A percentile compares a stretch with the other conserved stretches of the same genome.
These are phyloP conservation scores for Lepidurus couesii DNA, from an alignment of 1,140 invertebrate genomes.

Conservation along the genomic window DNA sequence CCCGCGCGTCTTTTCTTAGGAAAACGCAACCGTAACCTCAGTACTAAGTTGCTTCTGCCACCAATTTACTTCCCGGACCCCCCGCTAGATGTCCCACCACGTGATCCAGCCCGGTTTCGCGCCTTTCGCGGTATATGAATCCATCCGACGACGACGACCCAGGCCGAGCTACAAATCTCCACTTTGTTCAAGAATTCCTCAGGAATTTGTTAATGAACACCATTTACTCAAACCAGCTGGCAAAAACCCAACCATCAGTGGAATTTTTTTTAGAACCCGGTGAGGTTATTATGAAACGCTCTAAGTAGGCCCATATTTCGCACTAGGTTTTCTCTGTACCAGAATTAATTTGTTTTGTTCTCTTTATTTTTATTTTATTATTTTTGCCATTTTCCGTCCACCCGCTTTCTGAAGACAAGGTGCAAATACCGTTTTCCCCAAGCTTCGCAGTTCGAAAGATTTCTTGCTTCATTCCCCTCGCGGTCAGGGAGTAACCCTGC, in stretches of 20 bases:
- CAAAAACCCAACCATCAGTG: too few relatives aligned
- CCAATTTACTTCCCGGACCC: background rate
- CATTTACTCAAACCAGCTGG: too few relatives aligned
- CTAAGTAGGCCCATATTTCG: too few relatives aligned
- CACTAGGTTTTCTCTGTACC: background rate
- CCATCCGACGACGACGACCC: background rate
- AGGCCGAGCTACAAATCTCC: too few relatives aligned
- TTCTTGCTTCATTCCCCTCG: slow-evolving; percentile 13
- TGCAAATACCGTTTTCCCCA: background rate
- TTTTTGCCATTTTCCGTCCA: slow-evolving; percentile 10
- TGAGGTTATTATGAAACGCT: too few relatives aligned
- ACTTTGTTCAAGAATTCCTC: too few relatives aligned
- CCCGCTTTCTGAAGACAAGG: background rate
- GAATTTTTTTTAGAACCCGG: too few relatives aligned
- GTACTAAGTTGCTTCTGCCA: background rate
- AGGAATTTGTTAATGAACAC: too few relatives aligned
- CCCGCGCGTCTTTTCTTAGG: background rate
- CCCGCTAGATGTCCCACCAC: background rate
- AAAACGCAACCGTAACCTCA: background rate
- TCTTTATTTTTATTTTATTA: background rate
- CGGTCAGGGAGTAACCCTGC: slow-evolving; percentile 7
- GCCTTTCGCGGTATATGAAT: background rate
- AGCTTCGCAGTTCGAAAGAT: background rate
- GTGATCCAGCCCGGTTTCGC: slow-evolving; percentile 1
- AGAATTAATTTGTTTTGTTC: background rate